Evolutionary conservation across 2,797 vertebrate species (phyloP), one percentile per base, ranked within the genome.

Genomic region (Eulemur mongoz): DNA sequence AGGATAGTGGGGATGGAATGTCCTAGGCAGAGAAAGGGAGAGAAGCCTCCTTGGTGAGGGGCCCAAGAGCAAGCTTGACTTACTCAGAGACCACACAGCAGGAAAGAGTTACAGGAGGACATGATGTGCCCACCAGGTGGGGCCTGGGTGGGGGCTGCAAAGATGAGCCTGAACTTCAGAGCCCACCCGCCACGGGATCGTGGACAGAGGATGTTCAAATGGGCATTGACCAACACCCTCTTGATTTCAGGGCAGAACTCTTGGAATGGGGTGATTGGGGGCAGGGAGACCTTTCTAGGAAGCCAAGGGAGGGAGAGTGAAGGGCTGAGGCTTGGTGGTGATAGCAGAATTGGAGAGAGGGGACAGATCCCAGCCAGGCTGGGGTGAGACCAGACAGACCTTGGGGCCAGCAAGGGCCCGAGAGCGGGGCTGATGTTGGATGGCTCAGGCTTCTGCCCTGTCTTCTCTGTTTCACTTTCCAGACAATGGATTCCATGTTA

Each of bases 191-290:
- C 7, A 1, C 23, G 25, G 25, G 63, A 30, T 25, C 4, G 3
- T 1, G 1, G 14, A 7, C 32, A 30, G 18, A 70, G 30, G 57
- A 22, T 7, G n/a, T 9, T 40, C 70, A 73, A 1, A 0, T 0
- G 10, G 45, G 45, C 11, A 4, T 48, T 75, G 15, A 20, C 30
- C 1, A 73, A 54, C 63, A 78, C 18, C 32, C 22, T 0, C 12
- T 32, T 13, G 83, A 18, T 22, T 38, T 40, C 40, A 8, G 17
- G 13, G 5, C 13, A 27, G 43, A 2, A 12, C 1, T 15, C 4
- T 15, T 57, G 38, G 22, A 35, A 10, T 0, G 70, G 59, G 12
- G 45, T 30, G 10, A 59, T 70, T 1, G 1, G 2, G 45, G 25
- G 79, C 27, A 54, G 38, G 8, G 43, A 35, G 40, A 43, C 40